Conservation (phyloP, 2,888 invertebrate species). For the Limenitis camilla region DNA sequence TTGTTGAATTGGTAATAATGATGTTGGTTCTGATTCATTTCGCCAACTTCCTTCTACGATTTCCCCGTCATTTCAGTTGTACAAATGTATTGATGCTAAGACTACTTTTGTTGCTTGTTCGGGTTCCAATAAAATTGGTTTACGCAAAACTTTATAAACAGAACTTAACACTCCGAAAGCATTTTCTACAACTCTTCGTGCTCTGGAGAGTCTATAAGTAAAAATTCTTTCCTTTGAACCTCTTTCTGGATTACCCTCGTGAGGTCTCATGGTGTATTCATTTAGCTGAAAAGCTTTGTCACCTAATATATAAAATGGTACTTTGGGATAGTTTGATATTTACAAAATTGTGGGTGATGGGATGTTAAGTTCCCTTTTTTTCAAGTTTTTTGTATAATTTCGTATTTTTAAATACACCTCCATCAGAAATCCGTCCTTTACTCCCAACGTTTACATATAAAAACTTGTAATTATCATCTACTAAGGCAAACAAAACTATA, state of each 20-base stretch:
- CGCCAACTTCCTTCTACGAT: slow-evolving; percentile 22
- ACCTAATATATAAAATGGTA: slow-evolving; percentile 26
- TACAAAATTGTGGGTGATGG: slow-evolving; percentile 19
- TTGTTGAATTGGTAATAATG: slow-evolving; percentile 20
- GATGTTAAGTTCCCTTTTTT: slow-evolving; percentile 20
- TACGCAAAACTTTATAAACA: slow-evolving; percentile 9
- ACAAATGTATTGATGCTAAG: slow-evolving; percentile 18
- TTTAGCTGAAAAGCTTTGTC: slow-evolving; percentile 27
- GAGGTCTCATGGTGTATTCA: slow-evolving; percentile 27
- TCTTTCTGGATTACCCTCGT: slow-evolving; percentile 12
- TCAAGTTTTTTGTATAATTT: slow-evolving; percentile 22
- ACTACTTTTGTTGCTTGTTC: slow-evolving; percentile 22
- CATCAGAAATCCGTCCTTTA: slow-evolving; percentile 23
- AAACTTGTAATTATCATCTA: slow-evolving; percentile 26
- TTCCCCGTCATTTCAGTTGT: slow-evolving; percentile 21
- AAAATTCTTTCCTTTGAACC: slow-evolving; percentile 27
- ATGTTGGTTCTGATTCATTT: slow-evolving; percentile 19
- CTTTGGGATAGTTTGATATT: too few species aligned
- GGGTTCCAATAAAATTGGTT: slow-evolving; percentile 13
- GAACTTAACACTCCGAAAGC: slow-evolving; percentile 25
- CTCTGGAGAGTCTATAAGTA: slow-evolving; percentile 31
- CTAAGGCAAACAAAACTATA: slow-evolving; percentile 23
- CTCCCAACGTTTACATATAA: slow-evolving; percentile 24
- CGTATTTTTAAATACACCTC: slow-evolving; percentile 26
- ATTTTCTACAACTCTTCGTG: slow-evolving; percentile 31